Evolutionary conservation across 53 echinoderm and acorn worm genomes (phyloP), one percentile per base, ranked within the genome.

Genomic region (Luidia sarsii): DNA sequence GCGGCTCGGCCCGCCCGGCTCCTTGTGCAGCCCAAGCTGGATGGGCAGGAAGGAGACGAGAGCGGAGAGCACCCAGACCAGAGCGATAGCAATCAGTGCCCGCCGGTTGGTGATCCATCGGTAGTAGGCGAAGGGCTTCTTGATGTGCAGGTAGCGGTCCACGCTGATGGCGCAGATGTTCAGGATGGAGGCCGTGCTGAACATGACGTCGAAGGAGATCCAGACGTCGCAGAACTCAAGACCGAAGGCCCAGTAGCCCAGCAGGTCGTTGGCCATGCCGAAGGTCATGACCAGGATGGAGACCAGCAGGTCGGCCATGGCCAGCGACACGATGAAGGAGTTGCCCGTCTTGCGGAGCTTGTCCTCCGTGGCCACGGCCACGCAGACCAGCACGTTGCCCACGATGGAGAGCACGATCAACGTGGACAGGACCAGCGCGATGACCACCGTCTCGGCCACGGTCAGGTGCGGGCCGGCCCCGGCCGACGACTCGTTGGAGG

Each of bases 251-350:
- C 99, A 99, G 54, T 89, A 82, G 2, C 99, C 99, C n/a, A 90
- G 64, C 3, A 99, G 79, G 55, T 99, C 99, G 68, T 99, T 99
- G 13, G 87, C 91, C 79, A 85, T 87, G 14, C 94, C 94, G 67
- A 99, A 99, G 35, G 94, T 94, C 99, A 99, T 99, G 29, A 99
- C 99, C 14, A 99, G 81, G 55, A 99, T 89, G 2, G 99, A 99
- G 9, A 99, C 99, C 1, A 94, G 89, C 1, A 99, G 87, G 64
- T 99, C 99, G 2, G 99, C 99, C 91, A 91, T 91, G 19, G 99
- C 99, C 33, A 99, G 82, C 5, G 99, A 99, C 68, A 99, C 99
- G 33, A 93, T 89, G 59, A 99, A 99, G 1, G 83, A 86, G 75
- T 99, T 93, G 19, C 94, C 93, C 2, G 94, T 94, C 59, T 93